These are phyloP conservation scores for Coptotermes formosanus DNA, from an alignment of 1,140 invertebrate species.

Conservation along the genomic window DNA sequence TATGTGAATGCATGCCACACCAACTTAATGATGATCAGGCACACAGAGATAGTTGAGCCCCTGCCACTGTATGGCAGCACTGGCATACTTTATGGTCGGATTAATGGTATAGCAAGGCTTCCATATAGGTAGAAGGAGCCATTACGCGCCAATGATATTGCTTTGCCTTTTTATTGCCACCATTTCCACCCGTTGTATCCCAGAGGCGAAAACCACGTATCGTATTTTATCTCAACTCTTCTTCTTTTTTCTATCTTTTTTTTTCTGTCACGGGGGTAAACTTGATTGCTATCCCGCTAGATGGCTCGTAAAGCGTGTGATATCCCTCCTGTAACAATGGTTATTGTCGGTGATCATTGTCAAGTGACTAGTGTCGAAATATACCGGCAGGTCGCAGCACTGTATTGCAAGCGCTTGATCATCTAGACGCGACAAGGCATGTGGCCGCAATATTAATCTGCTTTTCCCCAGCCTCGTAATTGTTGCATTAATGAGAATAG, in stretches of 20 bases:
- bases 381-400: slow-evolving; percentile 7
- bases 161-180: background rate
- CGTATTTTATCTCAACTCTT: slow-evolving; percentile 13
- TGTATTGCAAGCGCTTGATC: slow-evolving; percentile 3
- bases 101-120: slow-evolving; percentile 13
- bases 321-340: slow-evolving; percentile 10
- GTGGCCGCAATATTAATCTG: background rate
- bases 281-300: slow-evolving; percentile 17
- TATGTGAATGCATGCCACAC: background rate
- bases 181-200: slow-evolving; percentile 14
- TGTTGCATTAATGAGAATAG: slow-evolving; percentile 4
- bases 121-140: slow-evolving; percentile 17
- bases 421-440: background rate
- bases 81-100: slow-evolving; percentile 15
- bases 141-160: slow-evolving; percentile 18
- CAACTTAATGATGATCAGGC: slow-evolving; percentile 18
- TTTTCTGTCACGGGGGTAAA: slow-evolving; percentile 13
- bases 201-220: slow-evolving; percentile 6
- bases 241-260: slow-evolving; percentile 2
- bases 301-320: background rate
- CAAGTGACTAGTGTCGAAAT: slow-evolving; percentile 11
- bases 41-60: background rate
- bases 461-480: background rate
- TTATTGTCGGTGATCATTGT: slow-evolving; percentile 18
- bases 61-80: background rate